phyloP scores from a whole-genome alignment of 2,113 vertebrate species.

The Delphinus delphis region DNA sequence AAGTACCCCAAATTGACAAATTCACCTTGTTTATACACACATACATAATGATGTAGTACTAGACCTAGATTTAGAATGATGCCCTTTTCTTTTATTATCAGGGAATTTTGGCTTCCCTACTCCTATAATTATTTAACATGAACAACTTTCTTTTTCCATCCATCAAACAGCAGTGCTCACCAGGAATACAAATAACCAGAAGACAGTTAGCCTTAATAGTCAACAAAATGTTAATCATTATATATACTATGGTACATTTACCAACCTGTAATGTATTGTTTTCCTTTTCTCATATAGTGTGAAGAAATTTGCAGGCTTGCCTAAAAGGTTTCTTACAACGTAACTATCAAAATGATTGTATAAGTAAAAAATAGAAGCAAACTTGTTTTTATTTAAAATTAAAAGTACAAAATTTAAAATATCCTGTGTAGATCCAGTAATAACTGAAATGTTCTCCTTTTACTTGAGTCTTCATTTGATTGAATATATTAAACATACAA shows the following conservation, averaged over 20 bases:
- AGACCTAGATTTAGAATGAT: background rate
- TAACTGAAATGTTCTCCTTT: slow-evolving; percentile 14
- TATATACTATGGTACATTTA: slow-evolving; percentile 43
- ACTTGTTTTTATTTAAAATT: slow-evolving; percentile 40
- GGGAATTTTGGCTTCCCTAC: background rate
- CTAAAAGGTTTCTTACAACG: slow-evolving; percentile 62
- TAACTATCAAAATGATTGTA: slow-evolving; percentile 66
- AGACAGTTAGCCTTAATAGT: background rate
- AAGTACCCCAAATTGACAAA: background rate
- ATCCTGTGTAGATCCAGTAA: background rate
- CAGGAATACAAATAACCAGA: slow-evolving; percentile 63
- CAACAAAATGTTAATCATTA: slow-evolving; percentile 54
- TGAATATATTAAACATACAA: slow-evolving; percentile 49
- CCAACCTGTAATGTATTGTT: slow-evolving; percentile 44
- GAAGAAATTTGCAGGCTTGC: slow-evolving; percentile 57
- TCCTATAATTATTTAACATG: background rate
- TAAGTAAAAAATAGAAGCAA: slow-evolving; percentile 63
- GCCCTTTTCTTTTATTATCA: background rate
- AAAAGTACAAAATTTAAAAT: slow-evolving; percentile 43
- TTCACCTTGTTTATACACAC: background rate
- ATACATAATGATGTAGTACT: background rate
- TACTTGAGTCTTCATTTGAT: slow-evolving; percentile 1
- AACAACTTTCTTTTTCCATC: slow-evolving; percentile 21
- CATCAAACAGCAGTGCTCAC: slow-evolving; percentile 6
- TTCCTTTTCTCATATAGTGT: slow-evolving; percentile 50